A percentile compares a stretch with the other conserved stretches of the same genome.
Conservation (phyloP, 2,797 vertebrate genomes). For the Epinephelus coioides region DNA sequence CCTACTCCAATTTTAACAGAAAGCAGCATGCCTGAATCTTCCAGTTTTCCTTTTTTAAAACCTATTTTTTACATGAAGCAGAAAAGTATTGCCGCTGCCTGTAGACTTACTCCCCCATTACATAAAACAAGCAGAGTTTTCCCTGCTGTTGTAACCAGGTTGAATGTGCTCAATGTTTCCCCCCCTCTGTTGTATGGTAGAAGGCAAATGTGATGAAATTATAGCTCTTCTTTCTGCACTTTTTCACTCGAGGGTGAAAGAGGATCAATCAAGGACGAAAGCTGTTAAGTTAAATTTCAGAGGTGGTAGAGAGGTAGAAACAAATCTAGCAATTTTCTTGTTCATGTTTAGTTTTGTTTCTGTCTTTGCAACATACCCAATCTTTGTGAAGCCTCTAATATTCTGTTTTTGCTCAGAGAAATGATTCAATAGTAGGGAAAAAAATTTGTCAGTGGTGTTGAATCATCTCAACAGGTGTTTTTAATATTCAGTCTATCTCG, state of each 20-base stretch:
- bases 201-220: conserved; percentile 40
- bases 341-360: background rate
- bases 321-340: background rate
- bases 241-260: conserved; percentile 9
- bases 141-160: conserved; percentile 23
- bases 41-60: background rate
- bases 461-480: background rate
- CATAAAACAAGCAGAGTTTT: conserved; percentile 18
- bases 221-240: conserved; percentile 12
- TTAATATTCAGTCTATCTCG: background rate
- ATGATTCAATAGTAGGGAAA: background rate
- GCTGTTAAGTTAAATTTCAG: conserved; percentile 18
- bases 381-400: background rate
- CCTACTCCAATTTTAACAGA: too few relatives aligned
- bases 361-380: background rate
- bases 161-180: conserved; percentile 24
- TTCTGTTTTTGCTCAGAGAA: background rate
- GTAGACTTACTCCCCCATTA: conserved; percentile 14
- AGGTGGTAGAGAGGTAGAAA: background rate
- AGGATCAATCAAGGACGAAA: conserved; percentile 28
- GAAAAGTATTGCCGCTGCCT: background rate
- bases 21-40: too few relatives aligned
- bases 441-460: background rate
- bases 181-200: conserved; percentile 9
- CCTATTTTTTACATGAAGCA: background rate